A percentile compares a stretch with the other conserved stretches of the same genome.
Conservation (phyloP, 2,888 invertebrate genomes). For the Oegoconia quadripuncta region DNA sequence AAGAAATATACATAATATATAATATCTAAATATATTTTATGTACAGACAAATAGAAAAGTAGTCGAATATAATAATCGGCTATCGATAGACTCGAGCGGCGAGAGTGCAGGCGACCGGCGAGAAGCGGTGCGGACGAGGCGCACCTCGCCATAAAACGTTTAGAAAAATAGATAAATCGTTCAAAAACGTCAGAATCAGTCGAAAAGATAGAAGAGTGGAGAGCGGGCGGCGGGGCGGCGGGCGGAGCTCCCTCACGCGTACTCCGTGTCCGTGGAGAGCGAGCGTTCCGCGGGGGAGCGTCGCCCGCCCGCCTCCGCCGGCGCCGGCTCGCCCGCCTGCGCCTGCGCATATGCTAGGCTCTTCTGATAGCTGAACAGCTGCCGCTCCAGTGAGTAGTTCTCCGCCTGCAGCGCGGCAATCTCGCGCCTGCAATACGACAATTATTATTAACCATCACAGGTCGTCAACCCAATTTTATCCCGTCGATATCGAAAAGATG, state of each 20-base stretch:
- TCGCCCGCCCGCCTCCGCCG: slow-evolving; percentile 50
- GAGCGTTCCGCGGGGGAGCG: slow-evolving; percentile 79
- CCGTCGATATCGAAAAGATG: background rate
- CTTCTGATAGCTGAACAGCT: slow-evolving; percentile 90
- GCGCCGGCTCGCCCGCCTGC: slow-evolving; percentile 72
- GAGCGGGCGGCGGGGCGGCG: slow-evolving; percentile 25
- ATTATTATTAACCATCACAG: slow-evolving; percentile 1
- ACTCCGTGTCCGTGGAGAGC: slow-evolving; percentile 85
- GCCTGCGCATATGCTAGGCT: slow-evolving; percentile 86
- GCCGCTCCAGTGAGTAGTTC: slow-evolving; percentile 89
- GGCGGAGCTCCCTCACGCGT: slow-evolving; percentile 79
- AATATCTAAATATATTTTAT: slow-evolving; percentile 79
- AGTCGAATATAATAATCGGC: slow-evolving; percentile 76
- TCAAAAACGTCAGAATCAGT: slow-evolving; percentile 78
- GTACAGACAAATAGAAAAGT: slow-evolving; percentile 79
- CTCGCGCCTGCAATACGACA: slow-evolving; percentile 81
- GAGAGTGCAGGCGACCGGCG: slow-evolving; percentile 76
- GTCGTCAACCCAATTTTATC: background rate
- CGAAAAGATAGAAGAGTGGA: slow-evolving; percentile 69
- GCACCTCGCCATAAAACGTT: slow-evolving; percentile 77
- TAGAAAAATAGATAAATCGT: slow-evolving; percentile 80
- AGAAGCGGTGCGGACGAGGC: slow-evolving; percentile 75
- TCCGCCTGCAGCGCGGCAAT: slow-evolving; percentile 89
- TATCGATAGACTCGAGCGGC: slow-evolving; percentile 73
- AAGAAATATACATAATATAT: slow-evolving; percentile 78